Base-by-base conservation (phyloP, 2,888 invertebrate species). In the Neria commutata region DNA sequence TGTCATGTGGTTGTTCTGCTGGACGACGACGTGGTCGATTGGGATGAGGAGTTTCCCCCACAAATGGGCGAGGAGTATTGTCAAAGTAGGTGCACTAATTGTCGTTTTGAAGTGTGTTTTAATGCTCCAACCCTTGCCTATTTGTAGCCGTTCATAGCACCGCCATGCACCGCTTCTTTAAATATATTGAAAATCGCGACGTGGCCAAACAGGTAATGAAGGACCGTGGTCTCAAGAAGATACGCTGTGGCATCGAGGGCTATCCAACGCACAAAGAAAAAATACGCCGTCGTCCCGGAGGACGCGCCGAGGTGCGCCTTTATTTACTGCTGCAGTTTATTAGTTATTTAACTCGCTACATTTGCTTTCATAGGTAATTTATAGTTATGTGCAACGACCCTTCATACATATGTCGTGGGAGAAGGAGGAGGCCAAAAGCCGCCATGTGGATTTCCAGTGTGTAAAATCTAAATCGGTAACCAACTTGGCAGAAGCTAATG, bases 251-350 rank as follows among this genome's bases (percentile, higher is more conserved):
- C 5, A 98, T 99, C 62, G 98, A 99, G 84, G 98, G 98, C 0
- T 99, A 99, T 82, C 99, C 99, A 2, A 99, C 99, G 0, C 96
- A 98, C 84, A 99, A 98, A 79, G 99, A 99, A 79, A 99, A 99
- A 80, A 91, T 99, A 1, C 95, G 96, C 82, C 92, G 94, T 75
- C 86, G 98, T 19, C 94, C 97, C 0, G 98, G 98, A 1, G 95
- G 95, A 0, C 85, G 97, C 3, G 92, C 97, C 0, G 98, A 99
- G 83, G 95, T 98, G 16, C 54, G 46, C 42, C 29, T 11, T 21
- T 21, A 29, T 29, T 29, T 8, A 29, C 11, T 29, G 5, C 11
- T 29, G 5, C 29, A 29, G 29, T 29, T 29, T 8, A 37, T 6
- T 37, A 14, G 6, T 37, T 37, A 14, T 37, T 37, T 14, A 37